Percentiles rank a stretch among this genome's conserved stretches.
Evolutionary conservation across 1,140 invertebrate genomes (phyloP).

Genomic region (Sweltsa coloradensis): DNA sequence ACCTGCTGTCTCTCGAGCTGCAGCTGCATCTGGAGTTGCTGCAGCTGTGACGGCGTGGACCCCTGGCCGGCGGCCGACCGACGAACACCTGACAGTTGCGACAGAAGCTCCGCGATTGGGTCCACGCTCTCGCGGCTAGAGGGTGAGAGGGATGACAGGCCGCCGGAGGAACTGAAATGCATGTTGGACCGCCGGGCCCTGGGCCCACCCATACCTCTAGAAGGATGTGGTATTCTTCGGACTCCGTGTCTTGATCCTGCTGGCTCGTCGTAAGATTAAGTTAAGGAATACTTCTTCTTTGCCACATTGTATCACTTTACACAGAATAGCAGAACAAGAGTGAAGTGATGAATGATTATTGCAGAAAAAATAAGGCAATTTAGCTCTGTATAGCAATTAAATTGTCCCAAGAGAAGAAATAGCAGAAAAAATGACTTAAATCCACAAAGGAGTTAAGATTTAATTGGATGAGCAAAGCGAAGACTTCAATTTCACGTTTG

Average conservation of each 20-base stretch:
- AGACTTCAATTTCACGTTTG: too few relatives aligned
- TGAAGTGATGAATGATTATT: too few relatives aligned
- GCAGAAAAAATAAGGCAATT: too few relatives aligned
- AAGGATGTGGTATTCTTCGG: slow-evolving; percentile 72
- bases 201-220: slow-evolving; percentile 58
- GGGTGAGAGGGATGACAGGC: slow-evolving; percentile 63
- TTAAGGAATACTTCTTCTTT: slow-evolving; percentile 47
- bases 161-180: slow-evolving; percentile 77
- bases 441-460: too few relatives aligned
- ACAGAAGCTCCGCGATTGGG: slow-evolving; percentile 87
- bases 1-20: slow-evolving; percentile 78
- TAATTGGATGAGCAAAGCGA: too few relatives aligned
- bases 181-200: slow-evolving; percentile 71
- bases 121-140: slow-evolving; percentile 83
- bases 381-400: too few relatives aligned
- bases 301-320: too few relatives aligned
- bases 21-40: slow-evolving; percentile 82
- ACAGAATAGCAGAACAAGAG: too few relatives aligned
- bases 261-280: slow-evolving; percentile 61
- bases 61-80: slow-evolving; percentile 45
- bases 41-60: slow-evolving; percentile 61
- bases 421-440: too few relatives aligned
- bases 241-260: slow-evolving; percentile 66
- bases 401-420: too few relatives aligned
- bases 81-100: slow-evolving; percentile 81